Percentiles rank a stretch among this genome's conserved stretches.
phyloP scores from a whole-genome alignment of 2,888 invertebrate genomes.

The Axea sp. region DNA sequence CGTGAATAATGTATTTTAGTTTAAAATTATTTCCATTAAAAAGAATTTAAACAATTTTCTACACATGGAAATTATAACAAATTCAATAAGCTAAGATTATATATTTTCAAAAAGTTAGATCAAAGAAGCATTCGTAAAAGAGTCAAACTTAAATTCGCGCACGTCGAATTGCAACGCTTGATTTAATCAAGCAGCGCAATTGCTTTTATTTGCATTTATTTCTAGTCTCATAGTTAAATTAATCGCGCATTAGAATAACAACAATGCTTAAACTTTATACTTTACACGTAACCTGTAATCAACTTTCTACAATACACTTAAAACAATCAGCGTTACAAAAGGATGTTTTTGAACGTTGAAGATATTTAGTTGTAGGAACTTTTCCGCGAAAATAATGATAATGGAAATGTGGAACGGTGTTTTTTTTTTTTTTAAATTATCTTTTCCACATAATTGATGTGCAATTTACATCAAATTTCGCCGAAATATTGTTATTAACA shows the following conservation, averaged over 20 bases:
- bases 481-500: conserved; percentile 1
- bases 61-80: too few relatives aligned
- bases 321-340: conserved; percentile 38
- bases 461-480: conserved; percentile 21
- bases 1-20: too few relatives aligned
- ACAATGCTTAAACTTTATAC: conserved; percentile 41
- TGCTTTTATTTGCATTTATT: too few relatives aligned
- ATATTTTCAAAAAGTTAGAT: too few relatives aligned
- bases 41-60: too few relatives aligned
- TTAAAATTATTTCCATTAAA: too few relatives aligned
- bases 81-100: too few relatives aligned
- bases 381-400: conserved; percentile 33
- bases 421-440: conserved; percentile 34
- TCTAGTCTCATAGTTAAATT: conserved; percentile 40
- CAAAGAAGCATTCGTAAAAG: too few relatives aligned
- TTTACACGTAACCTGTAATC: conserved; percentile 36
- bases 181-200: too few relatives aligned
- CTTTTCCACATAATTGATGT: background rate
- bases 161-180: too few relatives aligned
- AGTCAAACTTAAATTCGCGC: too few relatives aligned
- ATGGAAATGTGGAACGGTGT: conserved; percentile 17
- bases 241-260: conserved; percentile 36
- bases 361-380: conserved; percentile 13
- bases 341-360: conserved; percentile 31
- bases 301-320: conserved; percentile 47